Evolutionary conservation across 2,113 vertebrate species (phyloP), one percentile per base, ranked within the genome.

Genomic region (Bos indicus): DNA sequence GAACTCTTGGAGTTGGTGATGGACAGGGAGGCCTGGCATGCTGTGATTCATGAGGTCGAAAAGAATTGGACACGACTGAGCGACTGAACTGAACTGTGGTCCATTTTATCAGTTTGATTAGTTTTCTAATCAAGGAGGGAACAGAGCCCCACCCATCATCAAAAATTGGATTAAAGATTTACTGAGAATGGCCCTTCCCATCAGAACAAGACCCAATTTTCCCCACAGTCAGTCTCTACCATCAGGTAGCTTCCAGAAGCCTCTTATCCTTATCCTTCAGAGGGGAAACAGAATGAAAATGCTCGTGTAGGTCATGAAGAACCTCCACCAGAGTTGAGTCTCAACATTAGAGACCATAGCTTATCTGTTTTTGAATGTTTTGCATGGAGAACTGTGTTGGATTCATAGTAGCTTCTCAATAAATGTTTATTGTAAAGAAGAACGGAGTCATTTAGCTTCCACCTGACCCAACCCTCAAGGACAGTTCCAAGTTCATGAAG

Each of bases 41-140:
- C 15, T 33, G 15, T 0, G 1, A 1, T 8, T 33, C 15, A 8
- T 64, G 30, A 3, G 15, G 62, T 64, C 0, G 7, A 14, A 64
- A 33, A 64, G 62, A 64, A 1, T 64, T 0, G 0, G 30, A 64
- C 62, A 64, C 1, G 62, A 64, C 30, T 64, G 15, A 64, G 15
- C 0, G 7, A 33, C 62, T n/a, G 30, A 64, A 62, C 28, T 62
- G 28, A 62, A 16, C 33, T 64, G 62, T 30, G 60, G 28, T 62
- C 28, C 60, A 30, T 62, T 14, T 62, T 30, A 30, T 30, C 12
- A 30, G 60, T 62, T 62, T 62, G 13, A 30, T 62, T 62, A 62
- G 60, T 62, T 62, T 62, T 62, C 60, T 62, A 15, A 30, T 30
- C 6, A 62, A 11, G 13, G 60, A 62, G 13, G 60, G 60, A 30